Conservation (phyloP, 2,888 invertebrate species). For the Lochmaea crataegi region DNA sequence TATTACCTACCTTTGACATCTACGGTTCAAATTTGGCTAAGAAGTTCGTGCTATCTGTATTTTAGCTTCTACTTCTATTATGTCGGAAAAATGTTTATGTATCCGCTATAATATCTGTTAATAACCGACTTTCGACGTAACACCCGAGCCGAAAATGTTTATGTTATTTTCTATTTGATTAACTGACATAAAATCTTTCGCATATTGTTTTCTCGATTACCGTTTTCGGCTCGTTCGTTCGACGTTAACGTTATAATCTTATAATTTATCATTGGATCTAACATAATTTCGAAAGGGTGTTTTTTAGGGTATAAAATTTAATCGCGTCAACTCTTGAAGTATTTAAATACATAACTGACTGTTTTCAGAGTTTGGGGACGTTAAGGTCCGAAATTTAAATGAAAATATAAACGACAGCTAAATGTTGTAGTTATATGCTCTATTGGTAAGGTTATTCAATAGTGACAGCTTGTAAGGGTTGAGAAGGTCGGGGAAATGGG, state of each 20-base stretch:
- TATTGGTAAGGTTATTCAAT: no score
- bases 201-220: constrained; percentile 4
- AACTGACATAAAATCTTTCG: not conserved
- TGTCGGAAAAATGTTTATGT: no score
- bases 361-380: not conserved
- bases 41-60: no score
- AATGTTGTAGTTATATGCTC: no score
- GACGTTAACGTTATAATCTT: not conserved
- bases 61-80: no score
- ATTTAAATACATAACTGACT: not conserved
- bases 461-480: no score
- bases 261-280: not conserved
- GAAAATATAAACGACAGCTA: not conserved
- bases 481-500: no score
- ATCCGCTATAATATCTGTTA: no score
- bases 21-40: no score
- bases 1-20: no score
- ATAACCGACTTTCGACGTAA: no score
- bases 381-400: not conserved
- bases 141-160: not conserved
- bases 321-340: not conserved
- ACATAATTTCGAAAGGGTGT: not conserved
- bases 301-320: not conserved
- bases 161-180: not conserved
- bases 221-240: not conserved